phyloP scores from a whole-genome alignment of 2,797 vertebrate species.

The Coranthus polyacanthus region DNA sequence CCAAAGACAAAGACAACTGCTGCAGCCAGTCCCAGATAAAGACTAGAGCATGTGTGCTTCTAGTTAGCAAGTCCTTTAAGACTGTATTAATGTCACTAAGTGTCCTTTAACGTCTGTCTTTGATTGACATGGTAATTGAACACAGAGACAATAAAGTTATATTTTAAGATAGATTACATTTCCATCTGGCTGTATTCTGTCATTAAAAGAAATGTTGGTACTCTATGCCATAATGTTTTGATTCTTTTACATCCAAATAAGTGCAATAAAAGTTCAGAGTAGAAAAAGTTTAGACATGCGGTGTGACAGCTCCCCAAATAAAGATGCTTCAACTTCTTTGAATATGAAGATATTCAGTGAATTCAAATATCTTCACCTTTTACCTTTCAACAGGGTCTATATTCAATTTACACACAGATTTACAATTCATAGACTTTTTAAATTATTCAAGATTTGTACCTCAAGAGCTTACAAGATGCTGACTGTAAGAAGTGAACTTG shows the following conservation, averaged over 20 bases:
- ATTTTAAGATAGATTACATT: constrained; percentile 48
- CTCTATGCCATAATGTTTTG: constrained; percentile 35
- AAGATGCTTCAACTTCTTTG: constrained; percentile 9
- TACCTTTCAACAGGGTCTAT: neutral
- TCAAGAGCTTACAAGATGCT: neutral
- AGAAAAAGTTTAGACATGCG: constrained; percentile 32
- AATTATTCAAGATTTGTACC: too few relatives aligned
- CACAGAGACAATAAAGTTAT: constrained; percentile 39
- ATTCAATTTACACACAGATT: neutral
- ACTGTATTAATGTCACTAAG: constrained; percentile 54
- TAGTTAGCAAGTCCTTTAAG: constrained; percentile 25
- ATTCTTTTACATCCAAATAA: constrained; percentile 42
- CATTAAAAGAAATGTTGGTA: constrained; percentile 22
- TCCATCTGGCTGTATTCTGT: constrained; percentile 47
- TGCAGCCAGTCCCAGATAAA: constrained; percentile 54
- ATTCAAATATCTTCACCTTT: constrained; percentile 3
- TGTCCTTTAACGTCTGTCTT: constrained; percentile 52
- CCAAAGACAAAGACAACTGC: constrained; percentile 63
- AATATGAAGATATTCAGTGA: neutral
- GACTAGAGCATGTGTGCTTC: constrained; percentile 35
- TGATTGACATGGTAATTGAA: constrained; percentile 31
- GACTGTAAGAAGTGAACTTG: neutral
- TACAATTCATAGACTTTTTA: neutral
- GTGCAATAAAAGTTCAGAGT: constrained; percentile 45
- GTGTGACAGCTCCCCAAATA: neutral